Percentiles rank a stretch among this genome's conserved stretches.
Evolutionary conservation across 2,113 vertebrate species (phyloP).

Genomic region (Apteryx owenii): DNA sequence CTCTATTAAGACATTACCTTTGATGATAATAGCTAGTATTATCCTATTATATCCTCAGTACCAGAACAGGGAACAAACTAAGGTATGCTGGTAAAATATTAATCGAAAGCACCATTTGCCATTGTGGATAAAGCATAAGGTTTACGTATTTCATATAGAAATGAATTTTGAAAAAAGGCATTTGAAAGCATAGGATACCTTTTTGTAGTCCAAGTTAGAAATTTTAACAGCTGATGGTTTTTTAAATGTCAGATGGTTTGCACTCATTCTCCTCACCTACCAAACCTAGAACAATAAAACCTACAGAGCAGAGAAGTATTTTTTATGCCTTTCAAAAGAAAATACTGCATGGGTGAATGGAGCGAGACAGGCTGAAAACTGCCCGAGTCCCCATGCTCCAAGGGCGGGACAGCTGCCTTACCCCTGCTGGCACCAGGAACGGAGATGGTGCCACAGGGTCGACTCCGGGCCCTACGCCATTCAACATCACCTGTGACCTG

Average conservation of each 20-base stretch:
- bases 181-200: neutral
- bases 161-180: neutral
- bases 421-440: neutral
- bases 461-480: neutral
- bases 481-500: neutral
- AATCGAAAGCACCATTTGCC: neutral
- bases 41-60: neutral
- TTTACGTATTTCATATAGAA: neutral
- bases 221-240: neutral
- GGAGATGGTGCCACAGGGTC: neutral
- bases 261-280: neutral
- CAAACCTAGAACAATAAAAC: neutral
- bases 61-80: neutral
- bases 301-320: neutral
- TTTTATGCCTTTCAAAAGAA: neutral
- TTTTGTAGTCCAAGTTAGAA: neutral
- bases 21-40: neutral
- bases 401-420: neutral
- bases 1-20: neutral
- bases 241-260: neutral
- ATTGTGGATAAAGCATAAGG: neutral
- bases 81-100: neutral
- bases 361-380: neutral
- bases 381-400: neutral
- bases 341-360: neutral